Base-by-base conservation (phyloP, 2,888 invertebrate species). In the Sesia apiformis region DNA sequence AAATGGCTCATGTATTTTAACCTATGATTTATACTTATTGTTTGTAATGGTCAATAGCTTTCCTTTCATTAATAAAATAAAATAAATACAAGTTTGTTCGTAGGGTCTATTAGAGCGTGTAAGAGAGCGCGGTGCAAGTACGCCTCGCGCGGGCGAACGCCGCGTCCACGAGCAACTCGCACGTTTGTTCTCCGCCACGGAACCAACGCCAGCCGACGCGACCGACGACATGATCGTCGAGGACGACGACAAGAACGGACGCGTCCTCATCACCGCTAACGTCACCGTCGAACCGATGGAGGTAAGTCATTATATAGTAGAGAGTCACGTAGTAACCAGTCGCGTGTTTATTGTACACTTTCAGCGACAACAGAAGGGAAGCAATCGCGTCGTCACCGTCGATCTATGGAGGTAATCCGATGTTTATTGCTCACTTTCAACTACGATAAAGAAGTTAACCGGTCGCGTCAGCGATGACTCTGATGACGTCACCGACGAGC, bases 41-140 rank as follows among this genome's bases (percentile, higher is more conserved):
- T 23, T 23, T 23, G 23, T 23, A 23, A 23, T 23, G 23, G 23
- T 23, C 23, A 23, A 23, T 23, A 23, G 23, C 23, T 23, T 23
- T 23, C 23, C 23, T 23, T 23, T 23, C 23, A 23, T 23, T 23
- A 23, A 23, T 23, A 23, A 23, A 23, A 23, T 23, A 23, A 23
- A 23, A 23, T 23, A 23, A 23, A 23, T 23, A 23, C 23, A 23
- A 23, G 43, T 8, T 4, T 43, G 3, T 8, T 7, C 55, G 3
- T 77, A 94, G 91, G 94, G 94, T 51, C 81, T 96, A 3, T 73
- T 96, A 53, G 93, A 94, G 62, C 92, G 94, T 40, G 94, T 95
- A 0, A 92, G 95, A 42, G 95, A 95, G 70, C 91, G 93, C 43
- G 94, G 94, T 0, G 85, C 90, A 38, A 87, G 73, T 54, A 84